Evolutionary conservation across 2,888 invertebrate genomes (phyloP), one percentile per base, ranked within the genome.

Genomic region (Acronicta alni): DNA sequence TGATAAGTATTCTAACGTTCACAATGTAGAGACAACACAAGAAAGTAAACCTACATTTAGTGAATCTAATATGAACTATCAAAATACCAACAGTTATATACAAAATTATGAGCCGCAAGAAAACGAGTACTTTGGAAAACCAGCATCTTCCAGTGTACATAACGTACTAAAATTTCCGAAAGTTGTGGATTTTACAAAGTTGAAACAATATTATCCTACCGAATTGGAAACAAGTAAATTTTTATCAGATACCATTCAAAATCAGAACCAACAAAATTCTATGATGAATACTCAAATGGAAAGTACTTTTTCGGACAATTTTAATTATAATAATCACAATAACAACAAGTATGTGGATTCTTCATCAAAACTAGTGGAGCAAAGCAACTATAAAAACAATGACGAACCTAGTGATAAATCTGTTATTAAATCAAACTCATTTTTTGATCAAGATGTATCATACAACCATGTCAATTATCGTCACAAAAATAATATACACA

Each of bases 161-260:
- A 82, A 77, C 65, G 46, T 75, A 35, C 59, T 87, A 8, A 89
- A 90, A 64, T 92, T 88, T 79, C 90, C 86, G 12, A 89, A 87
- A 82, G 87, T 92, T 2, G 81, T 92, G 6, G 93, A 93, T 77
- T 94, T 92, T 65, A 92, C 92, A 1, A 90, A 90, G 60, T 67
- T 84, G 14, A 88, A 87, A 47, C 86, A 85, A 49, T 84, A 80
- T 53, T 89, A 89, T 80, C 88, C 86, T 9, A 77, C 84, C 32
- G 83, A 80, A 57, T 46, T 84, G 37, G 89, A 89, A 53, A 81
- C 87, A 3, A 88, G 89, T 63, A 88, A 88, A 64, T 82, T 85
- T 60, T 75, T 82, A 14, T 75, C 77, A 17, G 75, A 72, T 35
- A 80, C 83, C 38, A 66, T 77, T 20, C 83, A 85, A 68, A 79